These are phyloP conservation scores for Eupithecia subumbrata DNA, from an alignment of 2,888 invertebrate species.

Conservation along the genomic window DNA sequence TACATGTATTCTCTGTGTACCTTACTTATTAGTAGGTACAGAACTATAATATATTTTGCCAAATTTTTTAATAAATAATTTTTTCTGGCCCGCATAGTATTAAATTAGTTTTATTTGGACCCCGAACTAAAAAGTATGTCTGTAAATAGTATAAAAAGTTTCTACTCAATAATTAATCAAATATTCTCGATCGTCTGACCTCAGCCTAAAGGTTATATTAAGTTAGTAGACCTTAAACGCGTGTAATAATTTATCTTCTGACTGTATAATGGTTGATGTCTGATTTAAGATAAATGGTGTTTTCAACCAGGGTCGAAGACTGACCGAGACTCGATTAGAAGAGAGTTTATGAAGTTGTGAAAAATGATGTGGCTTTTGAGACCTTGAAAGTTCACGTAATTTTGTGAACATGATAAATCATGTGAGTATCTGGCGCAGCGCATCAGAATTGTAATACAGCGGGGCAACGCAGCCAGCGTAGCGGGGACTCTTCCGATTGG, in stretches of 20 bases:
- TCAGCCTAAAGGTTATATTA: not conserved
- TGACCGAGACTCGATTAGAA: not conserved
- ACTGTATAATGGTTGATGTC: conserved; percentile 2
- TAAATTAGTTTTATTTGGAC: not conserved
- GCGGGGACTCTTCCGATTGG: too few species aligned
- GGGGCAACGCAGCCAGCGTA: too few species aligned
- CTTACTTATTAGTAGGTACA: too few species aligned
- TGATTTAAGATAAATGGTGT: conserved; percentile 3
- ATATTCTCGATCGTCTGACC: not conserved
- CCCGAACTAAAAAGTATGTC: not conserved
- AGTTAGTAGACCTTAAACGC: not conserved
- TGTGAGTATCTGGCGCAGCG: too few species aligned
- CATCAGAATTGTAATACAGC: too few species aligned
- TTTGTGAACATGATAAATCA: not conserved
- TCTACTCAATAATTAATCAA: not conserved
- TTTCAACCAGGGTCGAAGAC: not conserved
- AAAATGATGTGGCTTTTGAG: not conserved
- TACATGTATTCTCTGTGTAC: too few species aligned
- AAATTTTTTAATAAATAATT: too few species aligned
- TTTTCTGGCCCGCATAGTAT: not conserved
- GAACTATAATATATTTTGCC: too few species aligned
- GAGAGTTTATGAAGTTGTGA: not conserved
- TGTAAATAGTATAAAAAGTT: not conserved
- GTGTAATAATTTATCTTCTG: not conserved
- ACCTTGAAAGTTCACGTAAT: not conserved